These are phyloP conservation scores for Zhengitettix transpicula DNA, from an alignment of 2,888 invertebrate species.

Conservation along the genomic window DNA sequence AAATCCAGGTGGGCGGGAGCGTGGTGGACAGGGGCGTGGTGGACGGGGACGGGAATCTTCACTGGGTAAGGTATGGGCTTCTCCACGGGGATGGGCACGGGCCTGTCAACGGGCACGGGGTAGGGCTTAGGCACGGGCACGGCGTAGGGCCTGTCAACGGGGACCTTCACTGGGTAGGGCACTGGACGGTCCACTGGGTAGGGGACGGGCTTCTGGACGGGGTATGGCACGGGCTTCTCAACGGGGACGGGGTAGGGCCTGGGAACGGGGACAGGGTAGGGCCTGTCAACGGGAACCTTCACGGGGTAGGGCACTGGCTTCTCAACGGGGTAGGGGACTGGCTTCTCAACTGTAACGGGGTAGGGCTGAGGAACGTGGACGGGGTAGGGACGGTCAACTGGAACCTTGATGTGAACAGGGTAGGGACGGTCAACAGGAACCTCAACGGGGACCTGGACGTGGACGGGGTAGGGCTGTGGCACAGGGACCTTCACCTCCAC, in stretches of 20 bases:
- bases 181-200: slow-evolving; percentile 42
- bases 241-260: slow-evolving; percentile 55
- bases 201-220: slow-evolving; percentile 61
- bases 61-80: slow-evolving; percentile 59
- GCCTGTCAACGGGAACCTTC: slow-evolving; percentile 56
- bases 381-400: slow-evolving; percentile 12
- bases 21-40: no score
- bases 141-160: slow-evolving; percentile 34
- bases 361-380: not conserved
- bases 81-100: slow-evolving; percentile 26
- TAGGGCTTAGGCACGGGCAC: slow-evolving; percentile 22
- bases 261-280: slow-evolving; percentile 49
- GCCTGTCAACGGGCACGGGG: slow-evolving; percentile 35
- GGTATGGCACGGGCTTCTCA: slow-evolving; percentile 54
- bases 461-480: slow-evolving; percentile 26
- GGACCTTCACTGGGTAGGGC: slow-evolving; percentile 51
- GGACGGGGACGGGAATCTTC: slow-evolving; percentile 33
- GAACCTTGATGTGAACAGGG: slow-evolving; percentile 41
- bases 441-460: slow-evolving; percentile 21
- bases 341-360: not conserved
- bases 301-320: slow-evolving; percentile 36
- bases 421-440: slow-evolving; percentile 55
- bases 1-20: no score
- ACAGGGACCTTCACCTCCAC: slow-evolving; percentile 48
- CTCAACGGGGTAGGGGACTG: not conserved